These are phyloP conservation scores for Tuberolachnus salignus DNA, from an alignment of 2,888 invertebrate species.

Conservation along the genomic window DNA sequence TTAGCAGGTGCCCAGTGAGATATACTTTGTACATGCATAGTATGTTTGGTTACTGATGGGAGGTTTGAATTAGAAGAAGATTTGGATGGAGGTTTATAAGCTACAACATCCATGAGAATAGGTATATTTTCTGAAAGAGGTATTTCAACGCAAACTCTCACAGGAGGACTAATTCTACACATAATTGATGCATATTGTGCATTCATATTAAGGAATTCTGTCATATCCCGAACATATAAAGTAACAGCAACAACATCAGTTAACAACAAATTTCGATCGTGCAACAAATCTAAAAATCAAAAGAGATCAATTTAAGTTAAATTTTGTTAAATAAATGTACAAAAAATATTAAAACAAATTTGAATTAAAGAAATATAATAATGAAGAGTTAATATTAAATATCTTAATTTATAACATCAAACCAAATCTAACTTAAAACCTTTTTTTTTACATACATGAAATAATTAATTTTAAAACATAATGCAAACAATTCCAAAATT, in stretches of 20 bases:
- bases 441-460: too few relatives aligned
- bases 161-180: constrained; percentile 80
- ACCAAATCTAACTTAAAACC: too few relatives aligned
- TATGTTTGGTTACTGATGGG: constrained; percentile 66
- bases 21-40: constrained; percentile 93
- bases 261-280: constrained; percentile 66
- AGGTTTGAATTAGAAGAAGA: constrained; percentile 59
- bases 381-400: too few relatives aligned
- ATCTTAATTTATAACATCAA: too few relatives aligned
- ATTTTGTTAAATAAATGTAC: background rate
- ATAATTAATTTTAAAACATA: too few relatives aligned
- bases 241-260: constrained; percentile 80
- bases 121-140: constrained; percentile 75
- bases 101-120: constrained; percentile 78
- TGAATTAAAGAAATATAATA: too few relatives aligned
- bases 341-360: too few relatives aligned
- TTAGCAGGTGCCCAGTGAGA: constrained; percentile 99
- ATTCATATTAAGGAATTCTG: constrained; percentile 78
- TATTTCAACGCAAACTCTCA: constrained; percentile 82
- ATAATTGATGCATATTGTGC: constrained; percentile 77
- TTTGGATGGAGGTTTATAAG: constrained; percentile 64
- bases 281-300: constrained; percentile 65
- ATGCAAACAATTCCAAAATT: too few relatives aligned
- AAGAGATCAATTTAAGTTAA: background rate
- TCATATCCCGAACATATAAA: constrained; percentile 84